Evolutionary conservation across 2,888 invertebrate species (phyloP).

Genomic region (Malacosoma neustria): DNA sequence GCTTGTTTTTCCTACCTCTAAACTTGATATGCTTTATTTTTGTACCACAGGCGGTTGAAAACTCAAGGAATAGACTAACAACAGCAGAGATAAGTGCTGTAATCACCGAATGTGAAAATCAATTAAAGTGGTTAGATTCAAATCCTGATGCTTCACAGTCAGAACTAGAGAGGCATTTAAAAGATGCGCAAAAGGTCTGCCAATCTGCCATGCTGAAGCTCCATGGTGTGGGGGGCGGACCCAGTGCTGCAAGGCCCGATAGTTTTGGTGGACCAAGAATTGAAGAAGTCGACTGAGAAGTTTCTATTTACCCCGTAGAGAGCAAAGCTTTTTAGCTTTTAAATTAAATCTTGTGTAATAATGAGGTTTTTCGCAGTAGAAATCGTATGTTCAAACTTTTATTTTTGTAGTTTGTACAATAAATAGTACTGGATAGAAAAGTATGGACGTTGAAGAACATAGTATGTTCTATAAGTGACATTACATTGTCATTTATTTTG

Average conservation of each 20-base stretch:
- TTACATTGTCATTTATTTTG: too few species aligned
- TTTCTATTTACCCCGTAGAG: too few species aligned
- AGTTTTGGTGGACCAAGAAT: slow-evolving; percentile 77
- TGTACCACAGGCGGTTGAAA: slow-evolving; percentile 77
- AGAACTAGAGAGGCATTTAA: slow-evolving; percentile 85
- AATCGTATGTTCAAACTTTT: too few species aligned
- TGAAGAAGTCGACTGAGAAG: slow-evolving; percentile 77
- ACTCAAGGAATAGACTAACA: slow-evolving; percentile 79
- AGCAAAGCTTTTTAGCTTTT: too few species aligned
- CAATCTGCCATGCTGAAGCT: slow-evolving; percentile 88
- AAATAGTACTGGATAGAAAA: too few species aligned
- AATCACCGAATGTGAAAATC: slow-evolving; percentile 79
- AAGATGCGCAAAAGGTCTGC: slow-evolving; percentile 83
- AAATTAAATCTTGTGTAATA: too few species aligned
- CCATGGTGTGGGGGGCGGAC: slow-evolving; percentile 75
- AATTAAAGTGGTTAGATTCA: slow-evolving; percentile 86
- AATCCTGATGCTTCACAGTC: slow-evolving; percentile 86
- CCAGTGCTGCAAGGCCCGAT: slow-evolving; percentile 35
- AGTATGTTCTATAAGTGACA: too few species aligned
- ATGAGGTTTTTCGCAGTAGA: too few species aligned
- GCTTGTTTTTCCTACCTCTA: too few species aligned
- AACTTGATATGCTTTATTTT: too few species aligned
- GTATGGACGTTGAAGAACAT: too few species aligned
- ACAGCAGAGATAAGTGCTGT: slow-evolving; percentile 82
- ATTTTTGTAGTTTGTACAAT: too few species aligned